A percentile compares a stretch with the other conserved stretches of the same genome.
Evolutionary conservation across 2,888 invertebrate species (phyloP).

Genomic region (Scrobipalpa atriplicella): DNA sequence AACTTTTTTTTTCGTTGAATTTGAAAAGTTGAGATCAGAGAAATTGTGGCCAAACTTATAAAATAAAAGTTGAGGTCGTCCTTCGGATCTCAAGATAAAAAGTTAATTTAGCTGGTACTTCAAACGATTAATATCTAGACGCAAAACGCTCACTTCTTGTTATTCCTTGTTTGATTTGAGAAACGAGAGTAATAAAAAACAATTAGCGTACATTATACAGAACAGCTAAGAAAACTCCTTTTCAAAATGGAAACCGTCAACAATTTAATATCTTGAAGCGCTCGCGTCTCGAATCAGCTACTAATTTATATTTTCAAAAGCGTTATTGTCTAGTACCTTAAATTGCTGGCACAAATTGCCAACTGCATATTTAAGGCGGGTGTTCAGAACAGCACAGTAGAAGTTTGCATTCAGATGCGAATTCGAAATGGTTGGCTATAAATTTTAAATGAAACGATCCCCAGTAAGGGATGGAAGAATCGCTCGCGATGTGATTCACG

Average conservation of each 20-base stretch:
- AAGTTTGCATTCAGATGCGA: conserved; percentile 52
- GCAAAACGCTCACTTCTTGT: too few relatives aligned
- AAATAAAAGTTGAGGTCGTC: too few relatives aligned
- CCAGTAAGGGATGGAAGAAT: neutral
- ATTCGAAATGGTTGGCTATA: conserved; percentile 56
- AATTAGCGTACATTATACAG: neutral
- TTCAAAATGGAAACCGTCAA: neutral
- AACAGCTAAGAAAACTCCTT: neutral
- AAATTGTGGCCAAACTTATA: too few relatives aligned
- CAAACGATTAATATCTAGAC: too few relatives aligned
- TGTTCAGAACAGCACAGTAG: conserved; percentile 41
- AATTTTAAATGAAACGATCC: conserved; percentile 55
- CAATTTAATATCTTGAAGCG: conserved; percentile 10
- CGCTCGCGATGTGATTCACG: neutral
- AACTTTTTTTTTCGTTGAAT: too few relatives aligned
- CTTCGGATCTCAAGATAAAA: too few relatives aligned
- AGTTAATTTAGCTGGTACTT: too few relatives aligned
- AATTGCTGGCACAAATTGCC: conserved; percentile 42
- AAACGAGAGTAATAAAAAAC: too few relatives aligned
- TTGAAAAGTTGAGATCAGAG: too few relatives aligned
- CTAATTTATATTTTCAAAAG: conserved; percentile 21
- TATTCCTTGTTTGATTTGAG: too few relatives aligned
- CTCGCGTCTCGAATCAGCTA: conserved; percentile 12
- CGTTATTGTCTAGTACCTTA: conserved; percentile 21
- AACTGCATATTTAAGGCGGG: conserved; percentile 49